These are phyloP conservation scores for Lepisosteus oculatus DNA, from an alignment of 2,113 vertebrate species.

Conservation along the genomic window DNA sequence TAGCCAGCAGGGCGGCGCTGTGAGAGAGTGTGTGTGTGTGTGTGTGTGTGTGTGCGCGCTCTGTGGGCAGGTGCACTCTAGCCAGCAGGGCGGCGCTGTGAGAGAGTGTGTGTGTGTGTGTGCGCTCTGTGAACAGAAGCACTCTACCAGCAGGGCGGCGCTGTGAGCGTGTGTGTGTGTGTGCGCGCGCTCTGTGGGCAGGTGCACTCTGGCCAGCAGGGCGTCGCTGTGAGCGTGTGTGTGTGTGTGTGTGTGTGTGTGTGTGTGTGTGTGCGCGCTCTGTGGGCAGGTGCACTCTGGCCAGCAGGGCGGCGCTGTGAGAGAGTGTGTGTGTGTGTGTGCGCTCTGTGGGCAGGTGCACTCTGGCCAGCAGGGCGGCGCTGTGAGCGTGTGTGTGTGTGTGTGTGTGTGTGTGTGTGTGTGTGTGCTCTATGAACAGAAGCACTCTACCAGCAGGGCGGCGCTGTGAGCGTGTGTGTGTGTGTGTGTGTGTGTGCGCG, in stretches of 20 bases:
- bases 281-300: too few species aligned
- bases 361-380: neutral
- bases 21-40: slow-evolving; percentile 1
- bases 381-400: neutral
- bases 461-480: neutral
- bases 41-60: neutral
- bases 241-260: neutral
- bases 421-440: neutral
- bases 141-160: too few species aligned
- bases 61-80: too few species aligned
- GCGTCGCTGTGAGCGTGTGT: neutral
- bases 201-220: too few species aligned
- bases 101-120: neutral
- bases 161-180: neutral
- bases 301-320: too few species aligned
- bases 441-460: too few species aligned
- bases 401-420: neutral
- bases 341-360: neutral
- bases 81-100: too few species aligned
- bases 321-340: neutral
- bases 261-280: too few species aligned
- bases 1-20: too few species aligned
- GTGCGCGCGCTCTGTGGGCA: too few species aligned
- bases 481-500: neutral
- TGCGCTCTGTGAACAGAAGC: neutral